A percentile compares a stretch with the other conserved stretches of the same genome.
phyloP scores from a whole-genome alignment of 2,113 vertebrate genomes.

The Pangasianodon gigas region DNA sequence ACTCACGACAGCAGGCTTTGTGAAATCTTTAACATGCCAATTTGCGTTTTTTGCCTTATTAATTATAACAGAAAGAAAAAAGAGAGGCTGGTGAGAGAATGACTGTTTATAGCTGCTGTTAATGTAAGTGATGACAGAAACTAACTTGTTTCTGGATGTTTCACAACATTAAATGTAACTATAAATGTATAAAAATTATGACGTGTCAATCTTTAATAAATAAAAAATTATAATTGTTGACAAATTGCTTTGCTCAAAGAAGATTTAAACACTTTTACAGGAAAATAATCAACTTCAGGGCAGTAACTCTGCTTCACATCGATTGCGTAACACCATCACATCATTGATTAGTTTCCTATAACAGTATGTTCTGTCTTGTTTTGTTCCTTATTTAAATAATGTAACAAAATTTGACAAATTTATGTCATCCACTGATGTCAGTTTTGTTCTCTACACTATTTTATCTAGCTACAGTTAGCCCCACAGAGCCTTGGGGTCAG shows the following conservation, averaged over 20 bases:
- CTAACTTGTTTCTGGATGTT: background rate
- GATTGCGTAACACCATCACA: background rate
- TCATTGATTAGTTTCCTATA: background rate
- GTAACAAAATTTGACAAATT: background rate
- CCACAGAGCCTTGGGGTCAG: background rate
- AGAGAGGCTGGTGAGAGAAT: background rate
- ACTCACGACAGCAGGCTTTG: background rate
- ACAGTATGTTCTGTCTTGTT: background rate
- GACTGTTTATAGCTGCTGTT: background rate
- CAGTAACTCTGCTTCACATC: background rate
- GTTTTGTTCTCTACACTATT: no score
- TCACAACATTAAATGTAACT: background rate
- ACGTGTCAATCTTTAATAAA: background rate
- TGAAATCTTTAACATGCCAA: background rate
- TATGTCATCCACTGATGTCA: background rate
- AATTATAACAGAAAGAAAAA: background rate
- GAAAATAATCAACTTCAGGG: background rate
- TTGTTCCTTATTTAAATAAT: background rate
- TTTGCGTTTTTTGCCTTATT: background rate
- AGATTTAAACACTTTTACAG: no score
- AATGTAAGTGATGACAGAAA: no score
- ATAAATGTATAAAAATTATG: background rate
- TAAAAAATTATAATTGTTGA: background rate
- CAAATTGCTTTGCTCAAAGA: no score
- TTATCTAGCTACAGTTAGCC: background rate